Percentiles rank a stretch among this genome's conserved stretches.
These are phyloP conservation scores for Pachydiplax longipennis DNA, from an alignment of 2,888 invertebrate species.

Conservation along the genomic window DNA sequence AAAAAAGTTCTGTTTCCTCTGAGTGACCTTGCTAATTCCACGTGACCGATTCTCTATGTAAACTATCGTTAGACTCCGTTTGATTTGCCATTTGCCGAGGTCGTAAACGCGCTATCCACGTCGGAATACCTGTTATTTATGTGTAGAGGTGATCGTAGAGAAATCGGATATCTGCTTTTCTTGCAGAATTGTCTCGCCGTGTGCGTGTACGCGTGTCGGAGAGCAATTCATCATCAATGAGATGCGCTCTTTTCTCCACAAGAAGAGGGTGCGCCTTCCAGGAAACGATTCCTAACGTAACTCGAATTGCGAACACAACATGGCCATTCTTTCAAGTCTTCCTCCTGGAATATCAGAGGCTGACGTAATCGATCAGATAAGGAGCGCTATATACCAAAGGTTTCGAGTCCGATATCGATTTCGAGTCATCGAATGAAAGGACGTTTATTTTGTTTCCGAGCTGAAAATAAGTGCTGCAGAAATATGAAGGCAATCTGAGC, in stretches of 20 bases:
- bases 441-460: too few species aligned
- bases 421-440: too few species aligned
- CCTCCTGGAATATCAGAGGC: background rate
- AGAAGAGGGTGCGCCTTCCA: background rate
- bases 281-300: background rate
- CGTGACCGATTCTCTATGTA: background rate
- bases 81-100: background rate
- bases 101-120: background rate
- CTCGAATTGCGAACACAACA: background rate
- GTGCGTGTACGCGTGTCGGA: background rate
- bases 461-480: too few species aligned
- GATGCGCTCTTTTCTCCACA: background rate
- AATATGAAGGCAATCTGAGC: too few species aligned
- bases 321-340: background rate
- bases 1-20: background rate
- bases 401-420: background rate
- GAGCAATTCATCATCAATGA: background rate
- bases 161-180: background rate
- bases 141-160: background rate
- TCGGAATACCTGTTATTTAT: background rate
- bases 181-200: background rate
- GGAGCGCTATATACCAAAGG: background rate
- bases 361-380: background rate
- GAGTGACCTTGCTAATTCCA: background rate
- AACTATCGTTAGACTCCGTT: background rate